Conservation (phyloP, 2,888 invertebrate species). For the Tenthredo livida region DNA sequence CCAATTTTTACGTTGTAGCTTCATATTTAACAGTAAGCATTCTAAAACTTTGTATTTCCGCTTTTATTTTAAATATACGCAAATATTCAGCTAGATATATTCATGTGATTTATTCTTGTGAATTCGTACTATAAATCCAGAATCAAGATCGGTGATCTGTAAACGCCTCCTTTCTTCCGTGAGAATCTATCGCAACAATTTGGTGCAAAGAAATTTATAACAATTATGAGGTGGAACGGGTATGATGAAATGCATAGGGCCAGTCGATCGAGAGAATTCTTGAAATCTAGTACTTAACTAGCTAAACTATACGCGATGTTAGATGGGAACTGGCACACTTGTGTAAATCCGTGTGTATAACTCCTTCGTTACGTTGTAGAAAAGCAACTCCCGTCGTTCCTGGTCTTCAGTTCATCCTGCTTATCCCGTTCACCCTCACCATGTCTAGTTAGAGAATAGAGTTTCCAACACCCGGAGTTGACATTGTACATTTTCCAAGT, state of each 20-base stretch:
- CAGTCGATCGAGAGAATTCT: not conserved
- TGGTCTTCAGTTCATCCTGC: slow-evolving; percentile 31
- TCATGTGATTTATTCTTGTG: not conserved
- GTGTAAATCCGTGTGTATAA: slow-evolving; percentile 24
- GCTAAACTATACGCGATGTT: slow-evolving; percentile 6
- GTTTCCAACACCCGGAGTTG: slow-evolving; percentile 10
- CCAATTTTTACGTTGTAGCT: slow-evolving; percentile 28
- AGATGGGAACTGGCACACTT: slow-evolving; percentile 16
- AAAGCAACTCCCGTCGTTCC: not conserved
- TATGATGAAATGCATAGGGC: not conserved
- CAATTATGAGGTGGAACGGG: not conserved
- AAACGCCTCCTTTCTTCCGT: not conserved
- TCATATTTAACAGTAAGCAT: not conserved
- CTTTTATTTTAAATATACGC: not conserved
- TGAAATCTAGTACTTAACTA: not conserved
- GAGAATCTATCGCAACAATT: not conserved
- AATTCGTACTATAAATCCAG: not conserved
- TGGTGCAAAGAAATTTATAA: not conserved
- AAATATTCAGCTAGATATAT: not conserved
- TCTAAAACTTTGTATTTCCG: not conserved
- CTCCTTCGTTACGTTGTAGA: slow-evolving; percentile 26
- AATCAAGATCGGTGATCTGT: not conserved
- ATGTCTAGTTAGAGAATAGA: slow-evolving; percentile 36
- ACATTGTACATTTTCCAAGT: slow-evolving; percentile 36
- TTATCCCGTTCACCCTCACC: slow-evolving; percentile 1